Base-by-base conservation (phyloP, 2,113 vertebrate genomes). In the Bombycilla garrulus region DNA sequence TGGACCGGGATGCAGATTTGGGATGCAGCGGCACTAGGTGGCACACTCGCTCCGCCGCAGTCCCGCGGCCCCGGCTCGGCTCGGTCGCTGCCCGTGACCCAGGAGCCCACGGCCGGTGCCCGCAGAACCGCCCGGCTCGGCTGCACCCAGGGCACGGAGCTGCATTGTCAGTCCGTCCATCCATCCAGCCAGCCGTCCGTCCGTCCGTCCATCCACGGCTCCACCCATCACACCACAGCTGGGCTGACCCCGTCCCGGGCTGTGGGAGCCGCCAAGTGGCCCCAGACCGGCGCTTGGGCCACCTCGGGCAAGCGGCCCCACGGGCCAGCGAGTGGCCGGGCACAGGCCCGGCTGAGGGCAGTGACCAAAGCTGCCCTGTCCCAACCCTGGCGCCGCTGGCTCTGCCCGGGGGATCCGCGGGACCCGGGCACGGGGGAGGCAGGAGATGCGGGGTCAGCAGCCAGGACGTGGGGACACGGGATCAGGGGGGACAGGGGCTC, bases 321-420 rank as follows among this genome's bases (percentile, higher is more conserved):
- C 4, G 12, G 18, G 44, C 20, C 50, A 9, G 69, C 7, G 5
- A 10, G 60, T 3, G 36, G 6, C 24, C 5, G 21, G 14, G 38
- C 66, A 42, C n/a, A n/a, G 72, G 48, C 35, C 50, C 8, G 40
- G 18, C 65, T 16, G 77, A 24, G 56, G 65, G 29, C 4, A 2
- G 51, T 17, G 10, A 26, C 48, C 35, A 17, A 2, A 8, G n/a
- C 25, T 6, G 56, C 20, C 18, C 0, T 15, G 57, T 2, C 18
- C 48, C n/a, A 18, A 15, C 40, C 19, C 42, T 9, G 60, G 42
- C n/a, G 21, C 42, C 20, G 15, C 3, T 16, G 8, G 36, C 60
- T 44, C 70, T 45, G 42, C 29, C 11, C 3, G 0, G 38, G 33
- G 17, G 2, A 4, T 3, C 66, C 0, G 1, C 26, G 15, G 69